phyloP scores from a whole-genome alignment of 1,140 invertebrate species.

The Littorina saxatilis region DNA sequence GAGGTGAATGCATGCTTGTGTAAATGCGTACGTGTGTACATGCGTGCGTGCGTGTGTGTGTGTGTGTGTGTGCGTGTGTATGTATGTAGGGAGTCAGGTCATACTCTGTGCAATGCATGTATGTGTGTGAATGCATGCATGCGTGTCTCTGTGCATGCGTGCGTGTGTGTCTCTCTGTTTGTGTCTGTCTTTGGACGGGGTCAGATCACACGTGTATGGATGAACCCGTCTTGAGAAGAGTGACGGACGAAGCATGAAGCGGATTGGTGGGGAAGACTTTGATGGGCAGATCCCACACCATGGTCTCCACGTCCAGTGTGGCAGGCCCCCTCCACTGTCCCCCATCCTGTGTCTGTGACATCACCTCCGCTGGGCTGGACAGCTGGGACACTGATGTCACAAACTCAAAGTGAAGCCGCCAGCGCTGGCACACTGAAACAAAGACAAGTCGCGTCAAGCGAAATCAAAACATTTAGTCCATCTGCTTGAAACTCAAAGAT shows the following conservation, averaged over 20 bases:
- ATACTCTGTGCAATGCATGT: too few relatives aligned
- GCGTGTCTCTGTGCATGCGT: too few relatives aligned
- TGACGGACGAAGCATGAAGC: constrained; percentile 78
- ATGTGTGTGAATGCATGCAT: too few relatives aligned
- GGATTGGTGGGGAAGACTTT: constrained; percentile 94
- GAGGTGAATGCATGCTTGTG: too few relatives aligned
- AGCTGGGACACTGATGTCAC: constrained; percentile 80
- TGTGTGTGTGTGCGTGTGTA: too few relatives aligned
- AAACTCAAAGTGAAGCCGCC: constrained; percentile 98
- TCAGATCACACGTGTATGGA: constrained; percentile 46
- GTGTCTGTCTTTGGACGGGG: too few relatives aligned
- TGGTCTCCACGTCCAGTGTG: constrained; percentile 93
- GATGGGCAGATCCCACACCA: constrained; percentile 98
- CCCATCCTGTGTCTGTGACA: constrained; percentile 74
- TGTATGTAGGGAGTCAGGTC: too few relatives aligned
- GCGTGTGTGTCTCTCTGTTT: too few relatives aligned
- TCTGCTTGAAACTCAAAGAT: too few relatives aligned
- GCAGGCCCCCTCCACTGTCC: constrained; percentile 88
- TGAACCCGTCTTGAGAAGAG: constrained; percentile 55
- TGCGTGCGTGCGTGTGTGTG: too few relatives aligned
- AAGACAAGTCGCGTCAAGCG: constrained; percentile 19
- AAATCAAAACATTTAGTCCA: too few relatives aligned
- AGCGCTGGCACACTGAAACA: constrained; percentile 87
- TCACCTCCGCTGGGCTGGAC: constrained; percentile 52
- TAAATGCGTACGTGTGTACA: too few relatives aligned